Base-by-base conservation (phyloP, 2,888 invertebrate genomes). In the Dioctria rufipes region DNA sequence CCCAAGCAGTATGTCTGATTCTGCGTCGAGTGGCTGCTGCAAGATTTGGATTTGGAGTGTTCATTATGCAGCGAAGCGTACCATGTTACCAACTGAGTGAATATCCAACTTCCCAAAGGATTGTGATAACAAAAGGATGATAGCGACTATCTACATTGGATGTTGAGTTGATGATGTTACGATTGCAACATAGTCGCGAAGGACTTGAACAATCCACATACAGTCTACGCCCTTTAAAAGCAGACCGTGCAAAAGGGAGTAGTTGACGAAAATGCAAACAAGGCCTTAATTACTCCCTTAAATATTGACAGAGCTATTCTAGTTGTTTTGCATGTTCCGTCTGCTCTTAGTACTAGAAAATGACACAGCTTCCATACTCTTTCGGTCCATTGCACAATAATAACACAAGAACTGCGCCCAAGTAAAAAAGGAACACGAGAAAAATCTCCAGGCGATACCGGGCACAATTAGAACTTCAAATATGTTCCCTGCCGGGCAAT, bases 201-300 rank as follows among this genome's bases (percentile, higher is more conserved):
- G 25, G 2, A 25, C 25, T 25, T 25, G 25, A 25, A 25, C 25
- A 25, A 25, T 25, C 25, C 25, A 25, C 2, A 46, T 46, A 5
- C 9, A 9, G 49, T 46, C 49, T 46, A 5, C 9, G 49, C 9
- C 6, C 9, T 46, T 46, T 9, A 46, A 1, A 9, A 5, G 9
- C 49, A 9, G 5, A 60, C 5, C 2, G 11, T 60, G 60, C 13
- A 25, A 25, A 25, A 60, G 60, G 60, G 2, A 5, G 8, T 5
- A 60, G 60, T 77, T 75, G 65, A 75, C 73, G 65, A 61, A 66
- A 75, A 75, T 78, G 78, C 61, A 81, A 81, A 81, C 80, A 81
- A 67, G 69, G 67, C 67, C 77, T 81, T 81, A 81, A 81, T 81
- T 81, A 81, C 73, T 81, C 80, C 77, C 69, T 43, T 73, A 80